Evolutionary conservation across 2,113 vertebrate genomes (phyloP), one percentile per base, ranked within the genome.

Genomic region (Macrotus californicus): DNA sequence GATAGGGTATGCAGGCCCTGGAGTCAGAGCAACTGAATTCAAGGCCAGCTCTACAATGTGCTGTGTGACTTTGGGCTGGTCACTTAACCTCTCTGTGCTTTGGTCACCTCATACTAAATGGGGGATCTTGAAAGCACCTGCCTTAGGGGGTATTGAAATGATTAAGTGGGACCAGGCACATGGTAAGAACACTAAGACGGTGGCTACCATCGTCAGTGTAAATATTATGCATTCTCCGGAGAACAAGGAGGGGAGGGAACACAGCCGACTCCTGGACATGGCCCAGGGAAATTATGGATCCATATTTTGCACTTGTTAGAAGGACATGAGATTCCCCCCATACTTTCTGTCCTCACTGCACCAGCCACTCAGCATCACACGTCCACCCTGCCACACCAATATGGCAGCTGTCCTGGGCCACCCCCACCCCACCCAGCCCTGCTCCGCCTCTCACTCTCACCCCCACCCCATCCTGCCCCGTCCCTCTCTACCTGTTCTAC

Each of bases 401-500:
- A 2, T 11, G 54, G 10, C 46, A 19, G 29, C 6, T 67, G 21
- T 26, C 54, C 19, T n/a, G 21, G 39, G 48, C 18, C 36, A 26
- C 16, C 36, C 43, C 21, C 3, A 3, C 14, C 39, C 73, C 13
- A 15, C 64, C 46, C 72, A 24, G 13, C 7, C 48, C 54, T 31
- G 14, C 72, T 64, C 48, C 43, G 24, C 21, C 48, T 67, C 46
- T 26, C 43, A 26, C 24, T 31, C 56, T 2, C 4, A 29, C 16
- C 22, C 26, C n/a, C 52, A 31, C 26, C 34, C 24, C 24, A 1
- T 1, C 39, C 5, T 43, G 5, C 36, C 14, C 7, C 10, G 1
- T 15, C 31, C 50, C 21, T 70, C 52, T 54, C 79, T 22, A 14
- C 34, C 18, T 4, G n/a, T 14, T 70, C 24, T 59, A 64, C 5